These are phyloP conservation scores for Digitonthophagus gazella DNA, from an alignment of 2,888 invertebrate species.

Conservation along the genomic window DNA sequence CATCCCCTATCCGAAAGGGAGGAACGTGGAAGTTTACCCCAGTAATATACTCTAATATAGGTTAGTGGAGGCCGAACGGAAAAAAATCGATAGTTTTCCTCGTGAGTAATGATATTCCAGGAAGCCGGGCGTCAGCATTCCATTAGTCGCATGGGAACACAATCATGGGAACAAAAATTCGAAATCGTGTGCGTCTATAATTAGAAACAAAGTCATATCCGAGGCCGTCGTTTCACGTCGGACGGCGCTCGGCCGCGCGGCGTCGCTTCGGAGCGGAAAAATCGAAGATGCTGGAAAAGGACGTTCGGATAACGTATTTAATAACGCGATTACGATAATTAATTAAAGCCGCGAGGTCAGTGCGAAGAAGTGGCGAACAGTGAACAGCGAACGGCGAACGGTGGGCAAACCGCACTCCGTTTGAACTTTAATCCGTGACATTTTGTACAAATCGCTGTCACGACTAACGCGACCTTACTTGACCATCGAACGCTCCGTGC, in stretches of 20 bases:
- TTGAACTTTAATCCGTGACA: conserved; percentile 48
- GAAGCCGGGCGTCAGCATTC: background rate
- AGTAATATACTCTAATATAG: background rate
- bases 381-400: background rate
- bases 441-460: conserved; percentile 44
- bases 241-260: no score
- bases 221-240: no score
- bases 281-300: background rate
- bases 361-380: background rate
- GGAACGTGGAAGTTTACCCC: no score
- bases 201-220: background rate
- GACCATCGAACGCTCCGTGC: conserved; percentile 22
- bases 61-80: background rate
- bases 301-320: background rate
- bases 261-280: background rate
- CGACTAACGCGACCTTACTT: conserved; percentile 44
- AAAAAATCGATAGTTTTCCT: background rate
- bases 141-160: background rate
- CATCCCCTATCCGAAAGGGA: background rate
- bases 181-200: background rate
- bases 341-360: background rate
- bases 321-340: background rate
- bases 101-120: background rate
- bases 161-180: background rate
- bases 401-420: conserved; percentile 27